Evolutionary conservation across 23 tunicate species (phyloP), one percentile per base, ranked within the genome.

Genomic region (Trididemnum clinides): DNA sequence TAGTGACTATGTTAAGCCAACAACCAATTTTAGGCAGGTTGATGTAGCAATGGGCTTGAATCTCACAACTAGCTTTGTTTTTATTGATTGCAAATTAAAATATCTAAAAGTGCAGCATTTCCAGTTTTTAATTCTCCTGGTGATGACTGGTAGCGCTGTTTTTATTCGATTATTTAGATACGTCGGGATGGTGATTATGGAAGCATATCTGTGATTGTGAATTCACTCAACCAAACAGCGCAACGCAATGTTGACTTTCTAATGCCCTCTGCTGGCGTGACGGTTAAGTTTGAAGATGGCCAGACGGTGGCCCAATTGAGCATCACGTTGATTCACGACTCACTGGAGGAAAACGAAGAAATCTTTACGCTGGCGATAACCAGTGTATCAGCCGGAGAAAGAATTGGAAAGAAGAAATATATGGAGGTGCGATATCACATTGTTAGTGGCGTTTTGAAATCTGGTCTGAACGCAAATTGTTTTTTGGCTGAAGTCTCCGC

Each of bases 201-300:
- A 33, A 83, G 36, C 21, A 82, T 92, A 21, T 82, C 76, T 57
- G 91, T 92, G 50, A 49, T 71, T 22, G 76, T 87, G 0, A 80
- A 58, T 33, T 57, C 97, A 1, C 23, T 83, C 30, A 76, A 92
- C 44, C 76, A 79, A 78, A 92, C 91, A 3, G 97, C 97, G 28
- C 36, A 33, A 26, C 80, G 92, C 4, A 87, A 78, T 71, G 82
- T 92, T 28, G 97, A 92, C 66, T 92, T 82, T 81, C 81, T 87
- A 28, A 34, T 84, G 70, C 97, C 97, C 7, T 58, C 82, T 25
- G 30, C 69, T 62, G 97, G 97, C 23, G 29, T 83, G 18, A 39
- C 28, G 15, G 89, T 92, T 23, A 37, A 72, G 3, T 92, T 92
- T 78, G 86, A 83, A 25, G 86, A 92, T 49, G 89, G 78, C 3